These are phyloP conservation scores for Drosophila neocordata DNA, from an alignment of 1,140 invertebrate species.

Conservation along the genomic window DNA sequence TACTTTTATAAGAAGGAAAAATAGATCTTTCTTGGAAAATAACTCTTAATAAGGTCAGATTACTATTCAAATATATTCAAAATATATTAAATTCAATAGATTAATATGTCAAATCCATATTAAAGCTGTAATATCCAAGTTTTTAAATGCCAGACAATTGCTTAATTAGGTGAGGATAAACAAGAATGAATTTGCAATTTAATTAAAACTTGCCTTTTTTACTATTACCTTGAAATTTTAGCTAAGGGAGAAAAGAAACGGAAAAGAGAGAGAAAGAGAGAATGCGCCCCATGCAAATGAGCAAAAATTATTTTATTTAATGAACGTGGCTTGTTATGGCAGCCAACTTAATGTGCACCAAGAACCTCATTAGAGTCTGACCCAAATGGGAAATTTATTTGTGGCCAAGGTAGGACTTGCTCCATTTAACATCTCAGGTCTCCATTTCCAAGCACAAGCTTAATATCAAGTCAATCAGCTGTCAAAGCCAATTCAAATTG, in stretches of 20 bases:
- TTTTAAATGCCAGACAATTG: too few species aligned
- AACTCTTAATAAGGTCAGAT: too few species aligned
- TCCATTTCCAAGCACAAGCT: background rate
- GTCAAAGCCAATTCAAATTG: constrained; percentile 2
- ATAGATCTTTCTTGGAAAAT: too few species aligned
- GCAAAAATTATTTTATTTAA: constrained; percentile 58
- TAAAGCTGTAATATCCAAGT: too few species aligned
- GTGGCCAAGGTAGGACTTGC: background rate
- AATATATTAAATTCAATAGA: too few species aligned
- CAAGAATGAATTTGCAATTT: constrained; percentile 12
- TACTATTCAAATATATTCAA: too few species aligned
- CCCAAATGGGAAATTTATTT: constrained; percentile 34
- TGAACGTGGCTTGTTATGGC: constrained; percentile 32
- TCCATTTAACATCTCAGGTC: background rate
- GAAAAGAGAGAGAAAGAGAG: constrained; percentile 12
- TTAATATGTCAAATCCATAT: too few species aligned
- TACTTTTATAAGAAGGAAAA: too few species aligned
- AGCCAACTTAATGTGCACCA: constrained; percentile 6
- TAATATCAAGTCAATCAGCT: constrained; percentile 46
- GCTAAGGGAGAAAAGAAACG: constrained; percentile 25
- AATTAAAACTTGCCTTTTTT: constrained; percentile 39
- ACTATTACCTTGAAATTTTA: constrained; percentile 41
- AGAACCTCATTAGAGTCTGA: constrained; percentile 40
- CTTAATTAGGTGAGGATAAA: background rate
- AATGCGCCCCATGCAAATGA: constrained; percentile 51